A percentile compares a stretch with the other conserved stretches of the same genome.
Conservation (phyloP, 2,888 invertebrate genomes). For the Watsonalla binaria region DNA sequence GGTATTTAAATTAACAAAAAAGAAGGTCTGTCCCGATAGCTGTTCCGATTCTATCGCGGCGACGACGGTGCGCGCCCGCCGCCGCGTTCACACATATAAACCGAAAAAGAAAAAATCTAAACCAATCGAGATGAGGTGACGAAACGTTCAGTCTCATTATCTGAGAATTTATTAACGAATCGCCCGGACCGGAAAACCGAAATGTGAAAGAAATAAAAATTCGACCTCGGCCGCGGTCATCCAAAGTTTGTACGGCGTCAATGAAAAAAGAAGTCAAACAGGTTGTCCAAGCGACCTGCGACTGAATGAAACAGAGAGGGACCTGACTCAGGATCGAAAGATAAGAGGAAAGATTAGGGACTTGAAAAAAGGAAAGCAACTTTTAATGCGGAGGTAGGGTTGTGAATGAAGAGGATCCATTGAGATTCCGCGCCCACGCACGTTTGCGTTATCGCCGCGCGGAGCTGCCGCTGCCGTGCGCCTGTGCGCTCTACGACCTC, state of each 20-base stretch:
- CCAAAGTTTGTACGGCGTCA: conserved; percentile 74
- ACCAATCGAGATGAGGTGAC: conserved; percentile 78
- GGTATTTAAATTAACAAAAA: conserved; percentile 73
- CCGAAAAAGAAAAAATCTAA: conserved; percentile 65
- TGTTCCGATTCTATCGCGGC: conserved; percentile 65
- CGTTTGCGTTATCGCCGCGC: conserved; percentile 42
- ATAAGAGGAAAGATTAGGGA: conserved; percentile 75
- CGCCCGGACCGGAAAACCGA: conserved; percentile 76
- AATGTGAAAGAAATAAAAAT: conserved; percentile 79
- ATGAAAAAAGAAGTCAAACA: conserved; percentile 77
- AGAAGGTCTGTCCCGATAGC: conserved; percentile 59
- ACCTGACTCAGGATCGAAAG: conserved; percentile 69
- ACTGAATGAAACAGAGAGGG: conserved; percentile 75
- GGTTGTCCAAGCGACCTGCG: conserved; percentile 68
- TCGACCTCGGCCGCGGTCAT: conserved; percentile 77
- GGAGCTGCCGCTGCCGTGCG: conserved; percentile 30
- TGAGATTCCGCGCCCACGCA: conserved; percentile 72
- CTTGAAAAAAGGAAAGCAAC: conserved; percentile 68
- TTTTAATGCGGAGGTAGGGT: conserved; percentile 73
- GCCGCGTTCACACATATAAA: conserved; percentile 73
- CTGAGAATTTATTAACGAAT: conserved; percentile 79
- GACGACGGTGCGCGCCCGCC: conserved; percentile 57
- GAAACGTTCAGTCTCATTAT: conserved; percentile 79
- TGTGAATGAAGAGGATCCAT: conserved; percentile 77
- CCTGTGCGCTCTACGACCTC: conserved; percentile 18